Evolutionary conservation across 2,888 invertebrate genomes (phyloP), one percentile per base, ranked within the genome.

Genomic region (Mesorhabditis spiculigera): DNA sequence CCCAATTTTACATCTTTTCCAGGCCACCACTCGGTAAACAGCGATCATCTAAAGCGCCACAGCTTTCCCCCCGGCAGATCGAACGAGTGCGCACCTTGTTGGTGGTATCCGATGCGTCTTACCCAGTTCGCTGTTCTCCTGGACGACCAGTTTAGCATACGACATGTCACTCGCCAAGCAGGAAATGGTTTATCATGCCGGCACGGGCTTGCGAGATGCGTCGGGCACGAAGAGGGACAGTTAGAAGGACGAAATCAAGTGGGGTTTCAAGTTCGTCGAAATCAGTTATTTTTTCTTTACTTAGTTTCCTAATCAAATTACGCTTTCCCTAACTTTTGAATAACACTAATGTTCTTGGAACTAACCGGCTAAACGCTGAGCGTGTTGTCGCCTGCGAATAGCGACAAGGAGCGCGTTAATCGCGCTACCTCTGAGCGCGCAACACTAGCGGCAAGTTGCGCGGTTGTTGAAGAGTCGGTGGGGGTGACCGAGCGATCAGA

Each of bases 321-420:
- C 58, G 8, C 8, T 10, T 13, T 50, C 8, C 8, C n/a, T 50
- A 50, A n/a, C 58, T 50, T 50, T 50, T 50, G 58, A 50, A 50
- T 50, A n/a, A 50, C 58, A 10, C 58, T 13, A 50, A 10, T n/a
- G 8, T 10, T n/a, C 58, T n/a, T 50, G 3, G n/a, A n/a, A 50
- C 58, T n/a, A 10, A 50, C 58, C 58, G n/a, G 58, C 58, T 50
- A 50, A 50, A 50, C 58, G 58, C n/a, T 50, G 58, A 13, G 58
- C 58, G 58, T 50, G 58, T 10, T n/a, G 8, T 50, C 58, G 8
- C n/a, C 58, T 50, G 10, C 58, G 58, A n/a, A 50, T 50, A 2
- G 8, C 58, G n/a, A 50, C 58, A n/a, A 50, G 58, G 8, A n/a
- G 58, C 58, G 8, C 58, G 8, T n/a, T 50, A n/a, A 3, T n/a